Conservation (phyloP, 2,797 vertebrate species). For the Amniataba percoides region DNA sequence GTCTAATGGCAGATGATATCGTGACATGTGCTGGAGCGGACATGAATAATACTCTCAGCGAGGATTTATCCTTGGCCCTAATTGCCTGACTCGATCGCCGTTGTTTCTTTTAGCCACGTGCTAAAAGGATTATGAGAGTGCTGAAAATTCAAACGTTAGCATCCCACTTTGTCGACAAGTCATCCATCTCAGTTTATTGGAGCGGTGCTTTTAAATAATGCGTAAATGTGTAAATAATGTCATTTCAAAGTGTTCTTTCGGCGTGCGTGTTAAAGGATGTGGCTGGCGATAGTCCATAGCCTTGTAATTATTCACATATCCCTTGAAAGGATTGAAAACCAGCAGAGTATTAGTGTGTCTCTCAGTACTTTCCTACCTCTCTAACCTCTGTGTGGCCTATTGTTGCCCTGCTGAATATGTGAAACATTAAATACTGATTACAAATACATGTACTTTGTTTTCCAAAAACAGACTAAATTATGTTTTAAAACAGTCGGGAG, state of each 20-base stretch:
- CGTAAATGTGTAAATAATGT: background rate
- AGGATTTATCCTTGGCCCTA: constrained; percentile 42
- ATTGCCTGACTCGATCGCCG: constrained; percentile 45
- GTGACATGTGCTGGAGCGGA: constrained; percentile 37
- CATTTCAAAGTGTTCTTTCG: background rate
- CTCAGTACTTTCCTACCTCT: background rate
- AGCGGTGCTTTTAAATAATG: background rate
- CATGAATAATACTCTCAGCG: constrained; percentile 32
- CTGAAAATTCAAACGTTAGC: constrained; percentile 31
- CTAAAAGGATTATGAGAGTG: constrained; percentile 47
- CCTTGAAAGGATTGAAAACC: background rate
- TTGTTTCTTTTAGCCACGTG: constrained; percentile 52
- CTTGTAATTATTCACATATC: background rate
- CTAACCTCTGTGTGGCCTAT: background rate
- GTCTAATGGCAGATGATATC: constrained; percentile 47
- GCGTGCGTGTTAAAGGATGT: background rate
- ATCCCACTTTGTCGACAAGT: constrained; percentile 28
- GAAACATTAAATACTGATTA: background rate
- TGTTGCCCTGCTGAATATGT: background rate
- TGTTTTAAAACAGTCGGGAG: too few species aligned
- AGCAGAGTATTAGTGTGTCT: background rate
- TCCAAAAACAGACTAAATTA: too few species aligned
- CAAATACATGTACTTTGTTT: background rate
- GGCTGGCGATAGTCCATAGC: background rate
- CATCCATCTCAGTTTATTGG: constrained; percentile 22